These are phyloP conservation scores for Eupithecia subfuscata DNA, from an alignment of 2,888 invertebrate genomes.

Conservation along the genomic window DNA sequence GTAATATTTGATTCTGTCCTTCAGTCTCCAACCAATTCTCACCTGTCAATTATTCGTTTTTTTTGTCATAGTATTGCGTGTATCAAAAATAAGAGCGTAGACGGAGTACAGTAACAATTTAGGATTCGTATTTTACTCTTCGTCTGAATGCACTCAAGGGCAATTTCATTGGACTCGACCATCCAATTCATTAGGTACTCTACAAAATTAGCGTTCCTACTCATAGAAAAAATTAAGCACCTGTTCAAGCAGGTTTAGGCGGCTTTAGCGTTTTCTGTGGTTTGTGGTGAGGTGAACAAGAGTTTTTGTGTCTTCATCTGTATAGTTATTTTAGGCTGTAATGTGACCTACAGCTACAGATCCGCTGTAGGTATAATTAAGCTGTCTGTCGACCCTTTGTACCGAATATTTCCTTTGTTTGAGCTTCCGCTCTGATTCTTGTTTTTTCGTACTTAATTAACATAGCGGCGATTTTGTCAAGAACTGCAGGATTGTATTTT, in stretches of 20 bases:
- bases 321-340: background rate
- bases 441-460: conserved; percentile 15
- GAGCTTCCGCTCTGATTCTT: conserved; percentile 15
- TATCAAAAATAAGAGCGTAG: no score
- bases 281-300: background rate
- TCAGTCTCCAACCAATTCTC: no score
- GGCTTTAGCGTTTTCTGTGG: background rate
- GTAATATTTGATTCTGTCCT: no score
- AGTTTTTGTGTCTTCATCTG: background rate
- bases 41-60: no score
- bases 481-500: background rate
- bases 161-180: no score
- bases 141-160: no score
- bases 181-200: no score
- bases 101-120: no score
- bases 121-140: no score
- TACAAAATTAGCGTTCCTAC: no score
- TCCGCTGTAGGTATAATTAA: conserved; percentile 26
- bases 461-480: conserved; percentile 11
- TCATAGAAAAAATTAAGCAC: background rate
- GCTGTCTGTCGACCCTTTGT: conserved; percentile 24
- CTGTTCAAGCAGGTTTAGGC: background rate
- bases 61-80: no score
- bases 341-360: conserved; percentile 6
- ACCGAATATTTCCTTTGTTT: conserved; percentile 24